Base-by-base conservation (phyloP, 2,113 vertebrate species). In the Ariopsis seemanni region DNA sequence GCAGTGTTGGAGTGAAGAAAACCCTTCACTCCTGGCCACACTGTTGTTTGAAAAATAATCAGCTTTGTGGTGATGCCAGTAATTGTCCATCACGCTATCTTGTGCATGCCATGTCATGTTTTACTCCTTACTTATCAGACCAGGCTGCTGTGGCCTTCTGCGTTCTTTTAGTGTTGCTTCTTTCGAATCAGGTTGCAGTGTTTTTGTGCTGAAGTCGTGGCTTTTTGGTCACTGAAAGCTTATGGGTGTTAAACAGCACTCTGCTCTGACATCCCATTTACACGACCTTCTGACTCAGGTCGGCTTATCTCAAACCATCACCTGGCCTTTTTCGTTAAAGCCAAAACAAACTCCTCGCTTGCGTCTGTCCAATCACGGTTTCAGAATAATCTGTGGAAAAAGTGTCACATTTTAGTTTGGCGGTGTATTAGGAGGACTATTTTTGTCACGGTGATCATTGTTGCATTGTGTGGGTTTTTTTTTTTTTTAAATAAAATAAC, bases 251-350 rank as follows among this genome's bases (percentile, higher is more conserved):
- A 58, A 30, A 62, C 55, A 62, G 48, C 11, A 0, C 58, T 75
- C n/a, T 63, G n/a, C 80, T 52, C 34, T 53, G n/a, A 65, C 69
- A 4, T n/a, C 34, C 42, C 69, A 14, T 75, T 52, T 83, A n/a
- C n/a, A 12, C 17, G 17, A 75, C 69, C 58, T 71, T 65, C 57
- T 87, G 69, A 62, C 79, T 82, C 79, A 42, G 34, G 52, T 81
- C 85, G 50, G 53, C n/a, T 87, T 83, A 87, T 87, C 86, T 63
- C 55, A 4, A 74, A 57, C 55, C 2, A 77, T 87, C 86, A 87
- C 57, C 80, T 53, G 86, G 57, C 48, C 75, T 58, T 20, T 82
- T 58, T 82, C 25, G 69, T 83, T 83, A 65, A 74, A 82, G 25
- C 67, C 55, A 82, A 87, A 87, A 79, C 80, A 87, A 83, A 65